These are phyloP conservation scores for Drymonia ruficornis DNA, from an alignment of 2,888 invertebrate species.

Conservation along the genomic window DNA sequence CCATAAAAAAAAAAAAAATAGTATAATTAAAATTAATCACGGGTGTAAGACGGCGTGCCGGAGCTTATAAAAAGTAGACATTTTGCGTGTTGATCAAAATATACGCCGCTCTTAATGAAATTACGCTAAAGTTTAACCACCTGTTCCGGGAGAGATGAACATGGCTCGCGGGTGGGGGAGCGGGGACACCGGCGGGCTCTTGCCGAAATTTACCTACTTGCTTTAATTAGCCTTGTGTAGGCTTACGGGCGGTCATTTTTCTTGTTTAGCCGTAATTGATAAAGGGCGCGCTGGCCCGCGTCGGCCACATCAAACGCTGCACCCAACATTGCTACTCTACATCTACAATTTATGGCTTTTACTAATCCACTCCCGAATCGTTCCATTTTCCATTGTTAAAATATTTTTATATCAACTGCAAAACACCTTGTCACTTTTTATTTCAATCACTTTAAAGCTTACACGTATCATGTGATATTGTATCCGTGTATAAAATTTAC, in stretches of 20 bases:
- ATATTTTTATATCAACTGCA: neutral
- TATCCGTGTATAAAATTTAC: constrained; percentile 48
- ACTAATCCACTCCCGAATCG: neutral
- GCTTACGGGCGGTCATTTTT: constrained; percentile 79
- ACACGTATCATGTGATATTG: constrained; percentile 8
- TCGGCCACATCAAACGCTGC: constrained; percentile 57
- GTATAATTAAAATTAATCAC: constrained; percentile 51
- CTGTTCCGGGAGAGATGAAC: constrained; percentile 61
- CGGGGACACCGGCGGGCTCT: constrained; percentile 57
- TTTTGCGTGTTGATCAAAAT: constrained; percentile 68
- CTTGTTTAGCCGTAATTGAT: constrained; percentile 83
- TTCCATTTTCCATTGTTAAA: neutral
- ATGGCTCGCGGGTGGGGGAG: constrained; percentile 34
- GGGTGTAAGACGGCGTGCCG: constrained; percentile 45
- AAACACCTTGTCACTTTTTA: neutral
- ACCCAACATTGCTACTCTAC: constrained; percentile 40
- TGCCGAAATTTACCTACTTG: constrained; percentile 77
- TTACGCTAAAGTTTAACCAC: constrained; percentile 75
- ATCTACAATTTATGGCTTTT: constrained; percentile 22
- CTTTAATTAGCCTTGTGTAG: constrained; percentile 80
- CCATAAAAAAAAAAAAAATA: constrained; percentile 37
- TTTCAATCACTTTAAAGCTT: constrained; percentile 41
- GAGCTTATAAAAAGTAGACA: constrained; percentile 49
- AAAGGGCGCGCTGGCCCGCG: constrained; percentile 63
- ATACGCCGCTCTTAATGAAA: constrained; percentile 68